Percentiles rank a stretch among this genome's conserved stretches.
These are phyloP conservation scores for Rotaria sp. DNA, from an alignment of 2,888 invertebrate species.

Conservation along the genomic window DNA sequence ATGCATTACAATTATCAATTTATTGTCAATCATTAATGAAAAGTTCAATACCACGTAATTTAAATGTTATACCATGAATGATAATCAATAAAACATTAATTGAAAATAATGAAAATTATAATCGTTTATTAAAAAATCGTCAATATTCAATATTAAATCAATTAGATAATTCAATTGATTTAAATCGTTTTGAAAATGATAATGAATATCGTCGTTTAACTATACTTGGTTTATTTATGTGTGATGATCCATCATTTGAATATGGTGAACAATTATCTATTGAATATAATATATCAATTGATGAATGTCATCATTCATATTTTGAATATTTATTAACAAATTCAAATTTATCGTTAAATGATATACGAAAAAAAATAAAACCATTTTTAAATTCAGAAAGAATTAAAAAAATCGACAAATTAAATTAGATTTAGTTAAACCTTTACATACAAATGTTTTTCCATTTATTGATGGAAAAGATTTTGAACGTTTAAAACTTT, in stretches of 20 bases:
- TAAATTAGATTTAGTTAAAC: slow-evolving; percentile 9
- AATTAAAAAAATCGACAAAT: background rate
- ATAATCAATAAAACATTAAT: no score
- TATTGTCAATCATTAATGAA: slow-evolving; percentile 28
- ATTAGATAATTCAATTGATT: slow-evolving; percentile 11
- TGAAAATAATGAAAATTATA: slow-evolving; percentile 6
- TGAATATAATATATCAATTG: background rate
- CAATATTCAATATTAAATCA: background rate
- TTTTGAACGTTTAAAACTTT: slow-evolving; percentile 9
- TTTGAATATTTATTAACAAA: slow-evolving; percentile 18
- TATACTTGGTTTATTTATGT: slow-evolving; percentile 15
- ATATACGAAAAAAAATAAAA: background rate
- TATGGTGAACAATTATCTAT: background rate
- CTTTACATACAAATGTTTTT: background rate
- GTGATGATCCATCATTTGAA: background rate
- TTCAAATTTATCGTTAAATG: slow-evolving; percentile 1
- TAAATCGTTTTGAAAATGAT: background rate
- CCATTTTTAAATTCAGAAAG: background rate
- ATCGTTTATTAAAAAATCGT: slow-evolving; percentile 5
- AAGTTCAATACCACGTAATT: background rate
- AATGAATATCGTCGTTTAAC: slow-evolving; percentile 6
- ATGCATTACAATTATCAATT: slow-evolving; percentile 16
- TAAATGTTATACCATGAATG: background rate
- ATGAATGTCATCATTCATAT: slow-evolving; percentile 13
- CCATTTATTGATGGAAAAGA: slow-evolving; percentile 20